Base-by-base conservation (phyloP, 2,888 invertebrate species). In the Ornithoptera priamus region DNA sequence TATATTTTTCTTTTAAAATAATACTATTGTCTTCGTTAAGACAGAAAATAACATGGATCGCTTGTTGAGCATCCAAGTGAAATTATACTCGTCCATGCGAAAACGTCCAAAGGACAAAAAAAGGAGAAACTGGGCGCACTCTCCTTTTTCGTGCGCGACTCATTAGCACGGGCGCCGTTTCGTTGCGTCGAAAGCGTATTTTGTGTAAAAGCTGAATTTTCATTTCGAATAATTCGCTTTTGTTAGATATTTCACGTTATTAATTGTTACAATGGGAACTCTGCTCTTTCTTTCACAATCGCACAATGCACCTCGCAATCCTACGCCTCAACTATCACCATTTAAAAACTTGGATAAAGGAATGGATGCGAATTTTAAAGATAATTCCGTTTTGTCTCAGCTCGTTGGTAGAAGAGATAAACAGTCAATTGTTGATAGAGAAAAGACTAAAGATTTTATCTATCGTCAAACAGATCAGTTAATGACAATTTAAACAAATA, bases 201-300 rank as follows among this genome's bases (percentile, higher is more conserved):
- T 65, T 61, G 68, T 69, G 39, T 61, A 65, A 66, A 56, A 62
- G 65, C 56, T 65, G 65, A 64, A 62, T 62, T 69, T 66, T 66
- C 65, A 62, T 62, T 69, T 62, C 58, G 36, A 66, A 66, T 66
- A 62, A 62, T 62, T 30, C 36, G 57, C 62, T 65, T 62, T 65
- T 69, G 65, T 62, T 57, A 65, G 57, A 58, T 60, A 58, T 69
- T 68, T 62, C 46, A 65, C 50, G 46, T 69, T 62, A 46, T 66
- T 69, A 69, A 62, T 65, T 65, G 42, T 65, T 61, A 69, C 69
- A 69, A 69, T 69, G 65, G 61, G 42, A 67, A n/a, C 17, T 50
- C 22, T 61, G 56, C 53, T 42, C 20, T 60, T 39, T 61, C 65
- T 68, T 69, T 56, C 36, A 53, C 30, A 58, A 61, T 53, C 17